Percentiles rank a stretch among this genome's conserved stretches.
phyloP scores from a whole-genome alignment of 2,888 invertebrate species.

The Andricus curvator region DNA sequence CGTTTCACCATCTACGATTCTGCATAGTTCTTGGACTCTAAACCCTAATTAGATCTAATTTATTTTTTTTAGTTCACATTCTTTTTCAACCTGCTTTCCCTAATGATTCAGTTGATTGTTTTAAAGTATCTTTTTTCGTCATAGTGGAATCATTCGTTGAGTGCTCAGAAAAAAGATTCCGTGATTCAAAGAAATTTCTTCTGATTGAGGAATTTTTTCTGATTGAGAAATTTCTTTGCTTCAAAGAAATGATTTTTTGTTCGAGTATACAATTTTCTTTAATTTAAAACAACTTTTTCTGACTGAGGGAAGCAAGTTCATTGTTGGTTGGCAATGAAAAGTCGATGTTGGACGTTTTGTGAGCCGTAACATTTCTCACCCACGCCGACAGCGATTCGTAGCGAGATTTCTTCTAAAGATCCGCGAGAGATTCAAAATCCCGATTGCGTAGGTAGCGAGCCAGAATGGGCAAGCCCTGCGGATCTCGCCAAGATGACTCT shows the following conservation, averaged over 20 bases:
- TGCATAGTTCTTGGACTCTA: not conserved
- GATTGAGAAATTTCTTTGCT: too few relatives aligned
- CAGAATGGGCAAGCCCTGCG: conserved; percentile 22
- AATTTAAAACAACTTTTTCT: not conserved
- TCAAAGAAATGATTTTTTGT: too few relatives aligned
- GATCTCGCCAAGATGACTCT: conserved; percentile 32
- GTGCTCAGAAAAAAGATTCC: too few relatives aligned
- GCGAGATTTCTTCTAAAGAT: conserved; percentile 22
- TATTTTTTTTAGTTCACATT: not conserved
- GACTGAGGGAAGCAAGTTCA: not conserved
- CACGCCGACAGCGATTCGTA: not conserved
- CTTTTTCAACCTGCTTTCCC: too few relatives aligned
- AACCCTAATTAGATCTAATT: not conserved
- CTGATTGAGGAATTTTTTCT: too few relatives aligned
- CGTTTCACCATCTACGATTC: not conserved
- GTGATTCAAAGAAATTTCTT: too few relatives aligned
- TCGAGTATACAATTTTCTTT: too few relatives aligned
- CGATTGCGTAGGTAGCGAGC: conserved; percentile 32
- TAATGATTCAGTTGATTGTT: too few relatives aligned
- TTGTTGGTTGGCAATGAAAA: conserved; percentile 17
- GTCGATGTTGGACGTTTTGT: not conserved
- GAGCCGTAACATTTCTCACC: conserved; percentile 16
- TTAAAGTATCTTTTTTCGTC: not conserved
- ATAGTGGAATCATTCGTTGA: not conserved
- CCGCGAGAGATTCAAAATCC: conserved; percentile 27